These are phyloP conservation scores for Eubasilissa splendida DNA, from an alignment of 2,888 invertebrate genomes.

Conservation along the genomic window DNA sequence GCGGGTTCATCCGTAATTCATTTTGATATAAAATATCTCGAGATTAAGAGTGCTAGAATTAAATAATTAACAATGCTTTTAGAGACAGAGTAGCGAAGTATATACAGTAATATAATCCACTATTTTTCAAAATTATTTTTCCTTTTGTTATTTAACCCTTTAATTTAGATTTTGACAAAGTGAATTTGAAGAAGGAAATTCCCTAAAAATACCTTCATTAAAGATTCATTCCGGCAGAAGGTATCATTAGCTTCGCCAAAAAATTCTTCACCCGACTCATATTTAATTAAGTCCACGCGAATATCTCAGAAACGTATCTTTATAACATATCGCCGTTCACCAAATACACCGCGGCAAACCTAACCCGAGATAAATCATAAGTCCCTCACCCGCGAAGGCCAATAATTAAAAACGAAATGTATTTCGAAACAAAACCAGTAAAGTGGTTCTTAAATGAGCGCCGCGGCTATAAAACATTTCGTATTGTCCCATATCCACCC, in stretches of 20 bases:
- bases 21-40: too few species aligned
- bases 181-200: not conserved
- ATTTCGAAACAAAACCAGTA: conserved; percentile 42
- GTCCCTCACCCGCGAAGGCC: conserved; percentile 33
- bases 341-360: conserved; percentile 24
- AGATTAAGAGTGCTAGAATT: too few species aligned
- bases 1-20: too few species aligned
- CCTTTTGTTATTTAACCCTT: not conserved
- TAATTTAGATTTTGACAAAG: not conserved
- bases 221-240: not conserved
- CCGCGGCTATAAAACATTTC: conserved; percentile 48
- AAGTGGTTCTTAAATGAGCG: conserved; percentile 47
- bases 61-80: too few species aligned
- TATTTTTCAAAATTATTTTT: not conserved
- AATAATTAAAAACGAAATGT: conserved; percentile 49
- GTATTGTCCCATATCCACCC: conserved; percentile 57
- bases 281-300: conserved; percentile 6
- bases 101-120: too few species aligned
- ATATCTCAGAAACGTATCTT: not conserved
- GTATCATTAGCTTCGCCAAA: too few species aligned
- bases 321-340: conserved; percentile 24
- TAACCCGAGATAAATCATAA: conserved; percentile 37
- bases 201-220: not conserved
- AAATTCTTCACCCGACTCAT: not conserved
- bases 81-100: too few species aligned